These are phyloP conservation scores for Epinephelus lanceolatus DNA, from an alignment of 2,113 vertebrate species.

Conservation along the genomic window DNA sequence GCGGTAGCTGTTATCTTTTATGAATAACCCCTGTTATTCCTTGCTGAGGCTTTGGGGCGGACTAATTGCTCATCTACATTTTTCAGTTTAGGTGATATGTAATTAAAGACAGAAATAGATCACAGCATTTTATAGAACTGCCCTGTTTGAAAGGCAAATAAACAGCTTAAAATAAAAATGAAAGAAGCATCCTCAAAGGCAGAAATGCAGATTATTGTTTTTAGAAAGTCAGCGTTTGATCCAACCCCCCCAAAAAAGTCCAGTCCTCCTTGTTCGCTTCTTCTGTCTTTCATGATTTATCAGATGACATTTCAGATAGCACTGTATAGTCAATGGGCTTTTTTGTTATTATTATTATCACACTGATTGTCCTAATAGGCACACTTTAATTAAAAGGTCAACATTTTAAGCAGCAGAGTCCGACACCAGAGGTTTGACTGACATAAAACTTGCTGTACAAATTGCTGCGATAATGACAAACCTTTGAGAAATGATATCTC, in stretches of 20 bases:
- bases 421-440: conserved; percentile 15
- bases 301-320: not conserved
- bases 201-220: conserved; percentile 35
- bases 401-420: conserved; percentile 3
- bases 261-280: not conserved
- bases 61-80: conserved; percentile 60
- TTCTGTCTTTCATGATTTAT: conserved; percentile 26
- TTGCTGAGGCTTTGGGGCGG: conserved; percentile 32
- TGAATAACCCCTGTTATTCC: conserved; percentile 52
- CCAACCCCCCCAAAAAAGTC: conserved; percentile 7
- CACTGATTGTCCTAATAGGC: conserved; percentile 24
- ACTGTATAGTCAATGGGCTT: not conserved
- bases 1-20: conserved; percentile 43
- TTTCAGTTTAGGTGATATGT: conserved; percentile 46
- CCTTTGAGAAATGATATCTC: too few species aligned
- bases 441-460: conserved; percentile 7
- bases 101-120: conserved; percentile 61
- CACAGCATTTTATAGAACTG: conserved; percentile 14
- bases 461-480: too few species aligned
- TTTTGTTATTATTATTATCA: not conserved
- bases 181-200: conserved; percentile 11
- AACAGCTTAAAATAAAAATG: not conserved
- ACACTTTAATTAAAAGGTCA: conserved; percentile 48
- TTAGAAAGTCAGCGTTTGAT: conserved; percentile 25
- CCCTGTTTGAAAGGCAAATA: conserved; percentile 33